Evolutionary conservation across 2,797 vertebrate genomes (phyloP), one percentile per base, ranked within the genome.

Genomic region (Coccyzus lansbergi): DNA sequence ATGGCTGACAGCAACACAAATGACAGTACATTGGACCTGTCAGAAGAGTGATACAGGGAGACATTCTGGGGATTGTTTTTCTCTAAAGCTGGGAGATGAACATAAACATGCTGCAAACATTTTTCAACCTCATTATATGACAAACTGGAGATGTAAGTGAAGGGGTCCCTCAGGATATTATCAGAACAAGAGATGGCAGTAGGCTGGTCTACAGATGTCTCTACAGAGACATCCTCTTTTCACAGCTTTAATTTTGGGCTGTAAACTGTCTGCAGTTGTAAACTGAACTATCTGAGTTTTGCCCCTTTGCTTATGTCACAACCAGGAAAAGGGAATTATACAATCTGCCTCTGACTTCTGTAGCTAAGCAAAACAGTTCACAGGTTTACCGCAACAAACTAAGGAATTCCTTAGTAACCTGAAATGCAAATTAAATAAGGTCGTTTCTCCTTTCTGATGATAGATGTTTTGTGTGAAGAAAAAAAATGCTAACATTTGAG

Each of bases 341-440:
- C 86, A 83, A 55, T 71, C 69, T 93, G 82, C 88, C 83, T 88
- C 94, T 91, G 94, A 91, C 92, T 93, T 88, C 95, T 94, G 93
- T 91, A 95, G 94, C 92, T 96, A 96, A 90, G 92, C 84, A 96
- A 96, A 94, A 95, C 85, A 90, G 85, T 91, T 65, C 75, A 83
- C 90, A 76, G 89, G 36, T 85, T 93, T 76, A 92, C 80, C 95
- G 83, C 85, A 95, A 94, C 95, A 94, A 89, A 88, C 89, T 84
- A 10, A 83, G 88, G 90, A 91, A 96, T 93, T 94, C 79, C 93
- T 93, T 94, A 92, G 95, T 92, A 96, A 96, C 94, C 90, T 90
- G 88, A 94, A 96, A 95, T 68, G 91, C 90, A 90, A 93, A 94
- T 92, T 81, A 94, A 93, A 89, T 58, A 70, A 79, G 85, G 79